Conservation (phyloP, 1,140 invertebrate genomes). For the Hycleus phaleratus region DNA sequence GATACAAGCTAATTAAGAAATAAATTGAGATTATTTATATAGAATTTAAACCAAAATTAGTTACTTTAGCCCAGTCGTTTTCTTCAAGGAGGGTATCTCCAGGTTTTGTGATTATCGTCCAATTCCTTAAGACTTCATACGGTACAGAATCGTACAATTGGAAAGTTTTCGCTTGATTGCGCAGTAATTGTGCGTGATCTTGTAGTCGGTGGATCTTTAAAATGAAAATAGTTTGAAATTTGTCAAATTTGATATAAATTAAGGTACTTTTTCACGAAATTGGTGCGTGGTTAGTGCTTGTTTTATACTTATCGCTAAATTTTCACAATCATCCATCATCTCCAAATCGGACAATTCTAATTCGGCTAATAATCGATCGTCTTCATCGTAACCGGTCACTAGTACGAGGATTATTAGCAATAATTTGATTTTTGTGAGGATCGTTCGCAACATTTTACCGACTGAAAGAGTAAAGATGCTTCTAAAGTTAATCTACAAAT, state of each 20-base stretch:
- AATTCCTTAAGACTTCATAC: conserved; percentile 41
- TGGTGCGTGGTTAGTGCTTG: conserved; percentile 9
- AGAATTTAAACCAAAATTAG: background rate
- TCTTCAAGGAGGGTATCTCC: conserved; percentile 47
- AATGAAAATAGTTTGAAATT: conserved; percentile 5
- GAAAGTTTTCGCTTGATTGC: conserved; percentile 16
- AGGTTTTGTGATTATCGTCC: conserved; percentile 44
- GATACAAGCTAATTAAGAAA: background rate
- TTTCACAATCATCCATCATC: conserved; percentile 26
- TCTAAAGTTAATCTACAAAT: too few relatives aligned
- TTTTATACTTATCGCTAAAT: conserved; percentile 18
- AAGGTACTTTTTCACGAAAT: conserved; percentile 7
- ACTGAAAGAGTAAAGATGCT: too few relatives aligned
- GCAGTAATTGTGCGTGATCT: conserved; percentile 19
- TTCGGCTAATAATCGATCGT: conserved; percentile 9
- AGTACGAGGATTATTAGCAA: too few relatives aligned
- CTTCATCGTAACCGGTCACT: background rate
- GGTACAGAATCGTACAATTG: conserved; percentile 22
- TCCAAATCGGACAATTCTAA: conserved; percentile 27
- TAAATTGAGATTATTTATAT: background rate
- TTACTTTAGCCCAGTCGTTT: conserved; percentile 42
- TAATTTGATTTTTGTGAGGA: too few relatives aligned
- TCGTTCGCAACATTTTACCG: too few relatives aligned
- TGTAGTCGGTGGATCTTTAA: too few relatives aligned
- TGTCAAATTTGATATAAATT: background rate